Conservation (phyloP, 2,113 vertebrate genomes). For the Rattus rattus region DNA sequence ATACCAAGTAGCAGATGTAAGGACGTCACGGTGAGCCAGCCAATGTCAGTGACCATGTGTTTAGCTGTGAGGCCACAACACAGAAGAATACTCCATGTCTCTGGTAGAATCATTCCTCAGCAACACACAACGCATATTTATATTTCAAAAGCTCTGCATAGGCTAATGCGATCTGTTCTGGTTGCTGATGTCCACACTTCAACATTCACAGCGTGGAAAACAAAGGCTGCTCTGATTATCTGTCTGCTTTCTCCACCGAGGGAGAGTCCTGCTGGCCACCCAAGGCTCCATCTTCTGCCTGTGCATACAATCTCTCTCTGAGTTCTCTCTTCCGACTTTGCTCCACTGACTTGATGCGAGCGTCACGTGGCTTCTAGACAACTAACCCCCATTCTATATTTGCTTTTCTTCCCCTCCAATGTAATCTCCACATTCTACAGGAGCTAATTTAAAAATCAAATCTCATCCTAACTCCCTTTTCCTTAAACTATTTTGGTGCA, state of each 20-base stretch:
- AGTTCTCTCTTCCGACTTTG: background rate
- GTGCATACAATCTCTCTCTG: background rate
- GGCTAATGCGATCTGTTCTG: background rate
- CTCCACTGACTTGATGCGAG: background rate
- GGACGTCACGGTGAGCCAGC: background rate
- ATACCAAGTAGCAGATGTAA: background rate
- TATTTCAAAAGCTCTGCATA: background rate
- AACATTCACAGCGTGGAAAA: background rate
- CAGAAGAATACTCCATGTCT: background rate
- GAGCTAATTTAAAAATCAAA: background rate
- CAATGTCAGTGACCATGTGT: background rate
- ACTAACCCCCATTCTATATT: background rate
- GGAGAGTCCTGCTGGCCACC: background rate
- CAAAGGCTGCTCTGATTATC: background rate
- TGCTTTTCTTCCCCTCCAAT: background rate
- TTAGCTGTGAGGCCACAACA: background rate
- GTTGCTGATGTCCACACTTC: background rate
- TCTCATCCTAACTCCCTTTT: background rate
- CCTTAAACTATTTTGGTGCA: conserved; percentile 33
- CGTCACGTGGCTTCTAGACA: background rate
- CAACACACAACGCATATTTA: background rate
- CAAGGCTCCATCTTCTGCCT: background rate
- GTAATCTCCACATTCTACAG: background rate
- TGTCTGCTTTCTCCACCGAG: background rate
- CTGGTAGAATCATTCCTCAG: background rate